A percentile compares a stretch with the other conserved stretches of the same genome.
Evolutionary conservation across 2,113 vertebrate genomes (phyloP).

Genomic region (Cynocephalus volans): DNA sequence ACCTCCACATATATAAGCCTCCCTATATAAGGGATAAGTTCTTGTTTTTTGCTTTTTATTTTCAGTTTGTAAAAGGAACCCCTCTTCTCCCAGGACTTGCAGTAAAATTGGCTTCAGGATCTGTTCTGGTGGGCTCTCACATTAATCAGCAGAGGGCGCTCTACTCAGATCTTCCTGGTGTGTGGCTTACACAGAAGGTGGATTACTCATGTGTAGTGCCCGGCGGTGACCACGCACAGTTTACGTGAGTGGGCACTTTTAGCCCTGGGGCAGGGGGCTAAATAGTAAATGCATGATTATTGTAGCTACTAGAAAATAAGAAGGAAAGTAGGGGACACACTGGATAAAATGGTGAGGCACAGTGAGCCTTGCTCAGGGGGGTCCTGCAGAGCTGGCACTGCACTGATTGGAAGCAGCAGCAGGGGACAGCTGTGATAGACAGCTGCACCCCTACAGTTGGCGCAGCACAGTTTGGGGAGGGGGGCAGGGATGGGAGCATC

Average conservation of each 20-base stretch:
- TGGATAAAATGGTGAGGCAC: background rate
- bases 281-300: background rate
- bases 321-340: background rate
- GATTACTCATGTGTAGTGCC: background rate
- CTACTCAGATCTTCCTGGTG: background rate
- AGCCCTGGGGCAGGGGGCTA: background rate
- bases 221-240: background rate
- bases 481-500: background rate
- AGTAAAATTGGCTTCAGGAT: background rate
- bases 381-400: background rate
- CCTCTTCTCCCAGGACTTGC: background rate
- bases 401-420: background rate
- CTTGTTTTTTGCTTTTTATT: background rate
- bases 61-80: constrained; percentile 12
- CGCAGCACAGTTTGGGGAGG: too few species aligned
- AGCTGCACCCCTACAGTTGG: background rate
- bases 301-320: background rate
- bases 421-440: background rate
- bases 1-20: background rate
- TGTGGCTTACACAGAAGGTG: background rate
- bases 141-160: background rate
- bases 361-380: background rate
- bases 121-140: background rate
- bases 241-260: background rate
- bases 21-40: background rate